These are phyloP conservation scores for Pantherophis guttatus DNA, from an alignment of 2,113 vertebrate genomes.

Conservation along the genomic window DNA sequence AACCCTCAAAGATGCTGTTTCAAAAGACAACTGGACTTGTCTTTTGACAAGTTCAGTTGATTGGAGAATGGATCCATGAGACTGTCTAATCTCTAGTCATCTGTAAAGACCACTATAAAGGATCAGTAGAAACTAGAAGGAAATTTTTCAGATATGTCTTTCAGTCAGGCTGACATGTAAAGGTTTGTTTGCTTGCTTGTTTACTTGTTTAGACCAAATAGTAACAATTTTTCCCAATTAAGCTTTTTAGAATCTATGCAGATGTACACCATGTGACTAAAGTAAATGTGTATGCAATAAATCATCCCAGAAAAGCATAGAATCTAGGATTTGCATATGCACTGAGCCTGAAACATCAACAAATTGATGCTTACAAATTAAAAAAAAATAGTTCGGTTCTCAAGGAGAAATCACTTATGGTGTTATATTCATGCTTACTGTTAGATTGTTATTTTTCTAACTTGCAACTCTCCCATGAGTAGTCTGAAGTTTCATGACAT, in stretches of 20 bases:
- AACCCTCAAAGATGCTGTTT: neutral
- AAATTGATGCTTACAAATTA: neutral
- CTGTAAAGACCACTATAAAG: neutral
- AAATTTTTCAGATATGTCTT: neutral
- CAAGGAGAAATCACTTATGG: neutral
- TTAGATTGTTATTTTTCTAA: neutral
- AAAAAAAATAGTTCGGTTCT: neutral
- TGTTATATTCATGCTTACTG: neutral
- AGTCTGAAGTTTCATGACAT: neutral
- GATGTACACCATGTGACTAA: neutral
- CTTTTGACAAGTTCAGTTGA: neutral
- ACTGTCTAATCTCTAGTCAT: neutral
- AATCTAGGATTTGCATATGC: neutral
- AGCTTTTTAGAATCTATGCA: neutral
- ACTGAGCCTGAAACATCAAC: neutral
- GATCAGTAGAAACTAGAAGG: neutral
- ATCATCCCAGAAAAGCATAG: neutral
- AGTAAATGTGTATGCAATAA: neutral
- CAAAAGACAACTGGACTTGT: neutral
- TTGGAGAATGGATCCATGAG: neutral
- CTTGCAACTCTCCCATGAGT: neutral
- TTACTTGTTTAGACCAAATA: neutral
- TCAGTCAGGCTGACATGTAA: neutral
- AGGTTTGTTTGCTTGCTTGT: neutral
- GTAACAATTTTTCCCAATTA: neutral